Evolutionary conservation across 2,888 invertebrate species (phyloP).

Genomic region (Eristalis arbustorum): DNA sequence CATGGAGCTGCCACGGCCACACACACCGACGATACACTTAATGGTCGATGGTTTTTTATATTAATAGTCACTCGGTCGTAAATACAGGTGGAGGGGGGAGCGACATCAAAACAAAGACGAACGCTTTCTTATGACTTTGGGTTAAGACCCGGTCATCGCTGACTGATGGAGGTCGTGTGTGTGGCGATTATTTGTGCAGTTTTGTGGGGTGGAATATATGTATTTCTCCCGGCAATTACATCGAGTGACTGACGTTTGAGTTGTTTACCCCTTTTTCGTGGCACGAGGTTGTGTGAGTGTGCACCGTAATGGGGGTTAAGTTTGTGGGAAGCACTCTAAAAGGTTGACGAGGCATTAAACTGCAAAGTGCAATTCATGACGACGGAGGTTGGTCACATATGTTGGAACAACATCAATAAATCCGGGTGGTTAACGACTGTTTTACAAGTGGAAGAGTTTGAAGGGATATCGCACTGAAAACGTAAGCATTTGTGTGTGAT

Average conservation of each 20-base stretch:
- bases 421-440: neutral
- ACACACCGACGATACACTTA: conserved; percentile 7
- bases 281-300: neutral
- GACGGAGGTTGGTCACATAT: neutral
- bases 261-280: neutral
- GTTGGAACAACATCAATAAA: neutral
- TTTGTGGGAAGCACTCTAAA: neutral
- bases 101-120: neutral
- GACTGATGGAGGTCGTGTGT: neutral
- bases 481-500: too few species aligned
- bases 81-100: neutral
- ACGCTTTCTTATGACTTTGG: neutral
- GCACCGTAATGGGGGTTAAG: neutral
- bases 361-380: neutral
- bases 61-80: conserved; percentile 31
- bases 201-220: neutral
- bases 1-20: neutral
- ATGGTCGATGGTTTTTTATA: conserved; percentile 30
- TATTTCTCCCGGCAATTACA: neutral
- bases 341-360: neutral
- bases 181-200: neutral
- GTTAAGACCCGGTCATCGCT: neutral
- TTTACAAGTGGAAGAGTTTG: neutral
- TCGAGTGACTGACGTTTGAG: neutral
- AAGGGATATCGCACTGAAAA: neutral